Evolutionary conservation across 1,140 invertebrate species (phyloP).

Genomic region (Cydia splendana): DNA sequence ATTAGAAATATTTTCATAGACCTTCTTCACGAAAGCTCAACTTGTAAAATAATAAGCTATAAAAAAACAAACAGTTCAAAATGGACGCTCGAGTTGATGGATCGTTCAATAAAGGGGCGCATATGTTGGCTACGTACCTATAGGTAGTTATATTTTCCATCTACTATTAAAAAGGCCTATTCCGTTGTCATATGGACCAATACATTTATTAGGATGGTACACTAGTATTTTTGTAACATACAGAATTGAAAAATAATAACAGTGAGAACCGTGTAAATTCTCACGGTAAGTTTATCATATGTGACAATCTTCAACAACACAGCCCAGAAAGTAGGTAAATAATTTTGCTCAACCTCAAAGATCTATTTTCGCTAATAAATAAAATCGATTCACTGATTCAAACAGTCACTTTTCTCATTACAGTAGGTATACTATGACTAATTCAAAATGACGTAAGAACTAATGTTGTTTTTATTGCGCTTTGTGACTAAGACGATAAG

Average conservation of each 20-base stretch:
- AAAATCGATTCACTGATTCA: background rate
- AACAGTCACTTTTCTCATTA: constrained; percentile 26
- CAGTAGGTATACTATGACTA: constrained; percentile 13
- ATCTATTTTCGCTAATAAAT: background rate
- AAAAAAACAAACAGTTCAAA: too few species aligned
- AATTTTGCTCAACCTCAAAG: background rate
- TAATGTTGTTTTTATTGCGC: background rate
- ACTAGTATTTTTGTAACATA: background rate
- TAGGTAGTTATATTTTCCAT: too few species aligned
- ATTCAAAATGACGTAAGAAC: constrained; percentile 19
- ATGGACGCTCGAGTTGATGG: too few species aligned
- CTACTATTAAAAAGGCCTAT: too few species aligned
- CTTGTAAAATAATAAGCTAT: too few species aligned
- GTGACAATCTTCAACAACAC: background rate
- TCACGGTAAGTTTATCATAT: background rate
- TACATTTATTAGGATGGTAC: too few species aligned
- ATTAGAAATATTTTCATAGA: too few species aligned
- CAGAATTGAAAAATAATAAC: background rate
- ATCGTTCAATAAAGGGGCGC: too few species aligned
- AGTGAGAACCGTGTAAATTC: background rate
- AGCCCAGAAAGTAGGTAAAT: background rate
- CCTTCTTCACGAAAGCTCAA: too few species aligned
- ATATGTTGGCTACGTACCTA: too few species aligned
- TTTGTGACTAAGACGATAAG: constrained; percentile 20
- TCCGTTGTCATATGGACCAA: too few species aligned